Percentiles rank a stretch among this genome's conserved stretches.
Conservation (phyloP, 1,140 invertebrate genomes). For the Phenacoccus solenopsis region DNA sequence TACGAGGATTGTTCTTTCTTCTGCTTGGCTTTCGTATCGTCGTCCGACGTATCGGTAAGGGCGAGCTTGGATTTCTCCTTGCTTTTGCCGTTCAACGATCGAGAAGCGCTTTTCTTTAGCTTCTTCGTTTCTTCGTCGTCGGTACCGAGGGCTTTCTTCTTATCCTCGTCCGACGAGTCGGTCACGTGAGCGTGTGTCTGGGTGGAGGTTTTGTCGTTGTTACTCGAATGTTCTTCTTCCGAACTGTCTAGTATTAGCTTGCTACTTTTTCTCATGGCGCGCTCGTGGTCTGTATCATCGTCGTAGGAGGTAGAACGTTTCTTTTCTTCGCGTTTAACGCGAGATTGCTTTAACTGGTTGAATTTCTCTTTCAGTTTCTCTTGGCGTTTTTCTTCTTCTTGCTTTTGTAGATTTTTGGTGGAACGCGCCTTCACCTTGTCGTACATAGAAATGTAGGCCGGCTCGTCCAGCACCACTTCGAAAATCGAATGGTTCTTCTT, state of each 20-base stretch:
- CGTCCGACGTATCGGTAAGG: not conserved
- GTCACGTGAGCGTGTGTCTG: not conserved
- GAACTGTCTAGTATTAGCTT: slow-evolving; percentile 29
- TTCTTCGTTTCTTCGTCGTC: not conserved
- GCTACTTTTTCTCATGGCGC: slow-evolving; percentile 24
- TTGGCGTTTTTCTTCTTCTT: slow-evolving; percentile 75
- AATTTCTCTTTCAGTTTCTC: slow-evolving; percentile 81
- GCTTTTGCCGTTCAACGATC: not conserved
- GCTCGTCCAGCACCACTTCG: slow-evolving; percentile 77
- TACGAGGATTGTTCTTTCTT: not conserved
- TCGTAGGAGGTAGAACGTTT: slow-evolving; percentile 76
- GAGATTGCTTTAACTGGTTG: slow-evolving; percentile 70
- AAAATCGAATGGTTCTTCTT: slow-evolving; percentile 77
- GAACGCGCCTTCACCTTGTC: slow-evolving; percentile 94
- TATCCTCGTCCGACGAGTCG: slow-evolving; percentile 26
- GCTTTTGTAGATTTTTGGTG: slow-evolving; percentile 80
- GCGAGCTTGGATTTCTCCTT: not conserved
- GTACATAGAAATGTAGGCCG: slow-evolving; percentile 93
- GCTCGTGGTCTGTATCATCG: slow-evolving; percentile 55
- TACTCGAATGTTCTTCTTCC: slow-evolving; percentile 27
- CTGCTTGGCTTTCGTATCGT: not conserved
- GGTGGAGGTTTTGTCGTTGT: slow-evolving; percentile 7
- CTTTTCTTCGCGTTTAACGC: slow-evolving; percentile 71
- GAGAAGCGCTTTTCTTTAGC: not conserved
- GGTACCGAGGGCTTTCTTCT: not conserved